Evolutionary conservation across 2,888 invertebrate species (phyloP).

Genomic region (Tetragonula carbonaria): DNA sequence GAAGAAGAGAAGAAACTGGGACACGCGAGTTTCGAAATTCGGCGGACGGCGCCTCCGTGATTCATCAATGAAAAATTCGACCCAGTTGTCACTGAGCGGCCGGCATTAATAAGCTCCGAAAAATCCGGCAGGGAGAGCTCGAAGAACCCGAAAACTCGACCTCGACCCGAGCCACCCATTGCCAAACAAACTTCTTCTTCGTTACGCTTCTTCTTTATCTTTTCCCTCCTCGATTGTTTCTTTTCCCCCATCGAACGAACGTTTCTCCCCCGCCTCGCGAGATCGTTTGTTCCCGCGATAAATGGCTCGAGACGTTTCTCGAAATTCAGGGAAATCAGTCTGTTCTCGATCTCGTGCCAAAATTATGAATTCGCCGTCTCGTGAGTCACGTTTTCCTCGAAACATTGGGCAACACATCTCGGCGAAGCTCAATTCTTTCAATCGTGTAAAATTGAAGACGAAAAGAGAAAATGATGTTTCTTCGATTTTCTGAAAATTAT

Average conservation of each 20-base stretch:
- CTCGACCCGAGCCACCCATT: conserved; percentile 53
- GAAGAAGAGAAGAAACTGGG: conserved; percentile 57
- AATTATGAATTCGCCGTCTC: not conserved
- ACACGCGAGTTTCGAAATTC: conserved; percentile 57
- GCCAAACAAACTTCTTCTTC: conserved; percentile 28
- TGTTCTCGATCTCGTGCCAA: not conserved
- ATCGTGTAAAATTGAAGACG: no score
- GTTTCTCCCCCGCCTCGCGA: no score
- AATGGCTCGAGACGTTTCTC: not conserved
- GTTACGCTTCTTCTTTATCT: conserved; percentile 2
- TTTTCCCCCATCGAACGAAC: no score
- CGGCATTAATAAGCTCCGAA: conserved; percentile 63
- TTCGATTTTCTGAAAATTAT: no score
- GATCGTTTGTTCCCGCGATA: not conserved
- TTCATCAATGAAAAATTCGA: conserved; percentile 72
- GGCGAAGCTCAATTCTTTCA: no score
- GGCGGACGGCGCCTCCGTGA: conserved; percentile 63
- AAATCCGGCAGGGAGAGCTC: conserved; percentile 44
- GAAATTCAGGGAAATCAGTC: not conserved
- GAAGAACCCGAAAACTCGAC: conserved; percentile 40
- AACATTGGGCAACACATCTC: not conserved
- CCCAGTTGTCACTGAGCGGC: conserved; percentile 62
- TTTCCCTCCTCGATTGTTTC: not conserved
- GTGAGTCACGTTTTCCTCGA: not conserved
- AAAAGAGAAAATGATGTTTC: no score